phyloP scores from a whole-genome alignment of 2,797 vertebrate species.

The Clarias platycephalus region DNA sequence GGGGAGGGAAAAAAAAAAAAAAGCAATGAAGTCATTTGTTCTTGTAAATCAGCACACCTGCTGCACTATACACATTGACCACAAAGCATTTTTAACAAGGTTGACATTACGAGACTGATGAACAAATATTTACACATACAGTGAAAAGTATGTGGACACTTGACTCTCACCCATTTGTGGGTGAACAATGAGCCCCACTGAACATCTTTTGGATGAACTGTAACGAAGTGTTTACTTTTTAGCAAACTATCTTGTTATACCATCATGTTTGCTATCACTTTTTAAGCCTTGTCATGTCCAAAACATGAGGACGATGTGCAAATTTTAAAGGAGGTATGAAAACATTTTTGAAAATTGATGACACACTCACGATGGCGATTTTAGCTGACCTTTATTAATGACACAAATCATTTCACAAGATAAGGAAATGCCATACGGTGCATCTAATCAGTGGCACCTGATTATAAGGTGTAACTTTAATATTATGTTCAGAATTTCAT shows the following conservation, averaged over 20 bases:
- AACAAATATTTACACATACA: not conserved
- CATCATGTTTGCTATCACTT: not conserved
- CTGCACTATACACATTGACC: too few species aligned
- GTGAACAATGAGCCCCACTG: not conserved
- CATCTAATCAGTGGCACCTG: conserved; percentile 51
- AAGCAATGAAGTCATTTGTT: not conserved
- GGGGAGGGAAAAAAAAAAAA: not conserved
- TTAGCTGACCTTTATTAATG: conserved; percentile 73
- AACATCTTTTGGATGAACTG: not conserved
- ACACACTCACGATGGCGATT: conserved; percentile 59
- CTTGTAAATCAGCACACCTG: not conserved
- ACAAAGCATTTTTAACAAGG: not conserved
- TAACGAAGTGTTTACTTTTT: not conserved
- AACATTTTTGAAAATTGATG: conserved; percentile 50
- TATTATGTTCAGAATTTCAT: conserved; percentile 49
- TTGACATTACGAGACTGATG: not conserved
- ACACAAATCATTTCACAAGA: conserved; percentile 71
- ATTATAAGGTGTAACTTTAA: conserved; percentile 54
- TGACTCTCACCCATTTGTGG: not conserved
- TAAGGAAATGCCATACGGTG: conserved; percentile 56
- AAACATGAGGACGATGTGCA: not conserved
- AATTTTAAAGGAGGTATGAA: not conserved
- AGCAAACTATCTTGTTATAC: too few species aligned
- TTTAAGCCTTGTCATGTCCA: not conserved
- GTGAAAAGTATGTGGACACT: not conserved